Conservation (phyloP, 2,888 invertebrate species). For the Hydrotaea cyrtoneurina region DNA sequence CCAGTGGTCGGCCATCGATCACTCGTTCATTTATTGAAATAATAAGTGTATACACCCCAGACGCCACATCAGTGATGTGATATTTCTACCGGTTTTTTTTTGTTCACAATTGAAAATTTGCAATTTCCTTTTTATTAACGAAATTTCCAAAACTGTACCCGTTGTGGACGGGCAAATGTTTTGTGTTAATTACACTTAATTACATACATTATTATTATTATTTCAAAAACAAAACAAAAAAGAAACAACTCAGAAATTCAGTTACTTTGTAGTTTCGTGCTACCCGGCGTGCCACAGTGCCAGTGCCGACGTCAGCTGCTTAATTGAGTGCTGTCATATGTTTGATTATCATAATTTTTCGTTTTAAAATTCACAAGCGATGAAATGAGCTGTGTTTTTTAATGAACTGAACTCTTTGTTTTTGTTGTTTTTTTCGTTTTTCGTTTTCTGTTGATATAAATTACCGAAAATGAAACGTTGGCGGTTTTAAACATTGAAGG, state of each 20-base stretch:
- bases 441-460: neutral
- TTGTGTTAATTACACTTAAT: slow-evolving; percentile 60
- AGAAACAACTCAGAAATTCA: neutral
- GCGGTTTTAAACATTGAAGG: neutral
- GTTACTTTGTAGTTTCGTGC: neutral
- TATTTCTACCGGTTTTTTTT: neutral
- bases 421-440: neutral
- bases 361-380: neutral
- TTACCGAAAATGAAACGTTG: neutral
- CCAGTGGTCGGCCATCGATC: no score
- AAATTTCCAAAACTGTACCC: slow-evolving; percentile 33
- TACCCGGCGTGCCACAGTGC: neutral
- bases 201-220: slow-evolving; percentile 55
- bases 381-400: neutral
- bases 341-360: slow-evolving; percentile 57
- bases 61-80: neutral
- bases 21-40: no score
- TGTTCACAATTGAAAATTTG: slow-evolving; percentile 57
- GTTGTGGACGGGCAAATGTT: slow-evolving; percentile 48
- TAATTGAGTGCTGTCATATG: slow-evolving; percentile 64
- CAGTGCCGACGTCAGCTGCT: slow-evolving; percentile 45
- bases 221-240: neutral
- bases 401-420: neutral
- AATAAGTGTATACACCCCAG: neutral
- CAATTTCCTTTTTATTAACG: slow-evolving; percentile 55